Evolutionary conservation across 2,113 vertebrate species (phyloP).

Genomic region (Falco punctatus): DNA sequence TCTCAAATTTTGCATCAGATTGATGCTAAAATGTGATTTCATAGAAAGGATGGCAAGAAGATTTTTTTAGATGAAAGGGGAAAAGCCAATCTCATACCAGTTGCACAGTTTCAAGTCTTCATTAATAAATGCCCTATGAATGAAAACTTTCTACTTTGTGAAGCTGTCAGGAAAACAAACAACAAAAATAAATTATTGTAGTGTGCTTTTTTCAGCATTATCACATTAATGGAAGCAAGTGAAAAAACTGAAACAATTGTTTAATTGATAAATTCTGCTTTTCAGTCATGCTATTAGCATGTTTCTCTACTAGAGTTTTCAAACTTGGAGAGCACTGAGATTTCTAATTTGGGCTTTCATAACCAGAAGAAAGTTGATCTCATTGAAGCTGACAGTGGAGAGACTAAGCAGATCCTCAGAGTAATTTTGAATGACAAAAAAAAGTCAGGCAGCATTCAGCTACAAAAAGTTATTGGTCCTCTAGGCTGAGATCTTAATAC

Average conservation of each 20-base stretch:
- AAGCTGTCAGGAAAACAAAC: neutral
- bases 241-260: neutral
- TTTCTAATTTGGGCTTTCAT: neutral
- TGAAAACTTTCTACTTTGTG: neutral
- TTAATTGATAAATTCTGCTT: neutral
- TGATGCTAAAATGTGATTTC: neutral
- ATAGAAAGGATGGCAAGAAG: neutral
- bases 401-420: neutral
- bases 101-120: neutral
- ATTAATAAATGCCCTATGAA: neutral
- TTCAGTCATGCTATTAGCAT: neutral
- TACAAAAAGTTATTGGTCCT: neutral
- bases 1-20: conserved; percentile 7
- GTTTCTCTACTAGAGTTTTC: neutral
- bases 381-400: neutral
- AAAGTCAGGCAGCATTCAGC: neutral
- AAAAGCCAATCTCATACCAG: neutral
- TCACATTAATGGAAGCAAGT: neutral
- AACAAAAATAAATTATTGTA: neutral
- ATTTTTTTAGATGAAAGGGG: neutral
- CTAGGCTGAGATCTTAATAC: neutral
- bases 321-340: neutral
- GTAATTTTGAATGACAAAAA: neutral
- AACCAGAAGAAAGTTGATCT: neutral
- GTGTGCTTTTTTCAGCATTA: neutral